phyloP scores from a whole-genome alignment of 1,140 invertebrate species.

The Brachionus calyciflorus region DNA sequence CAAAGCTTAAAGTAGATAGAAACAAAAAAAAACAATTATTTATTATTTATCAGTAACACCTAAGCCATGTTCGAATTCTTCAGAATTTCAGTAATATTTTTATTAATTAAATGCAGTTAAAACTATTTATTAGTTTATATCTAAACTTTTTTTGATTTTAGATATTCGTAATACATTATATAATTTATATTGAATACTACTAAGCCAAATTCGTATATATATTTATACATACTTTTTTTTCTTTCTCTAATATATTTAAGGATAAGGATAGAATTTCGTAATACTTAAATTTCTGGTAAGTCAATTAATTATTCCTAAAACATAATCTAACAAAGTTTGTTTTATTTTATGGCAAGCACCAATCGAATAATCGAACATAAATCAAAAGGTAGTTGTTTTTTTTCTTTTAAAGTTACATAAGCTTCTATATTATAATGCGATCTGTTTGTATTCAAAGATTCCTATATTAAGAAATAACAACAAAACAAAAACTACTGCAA shows the following conservation, averaged over 20 bases:
- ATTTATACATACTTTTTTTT: background rate
- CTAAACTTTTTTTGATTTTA: no score
- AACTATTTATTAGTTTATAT: background rate
- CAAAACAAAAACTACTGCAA: no score
- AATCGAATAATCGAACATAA: background rate
- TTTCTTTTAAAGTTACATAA: background rate
- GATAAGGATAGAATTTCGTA: conserved; percentile 12
- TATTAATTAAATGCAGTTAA: background rate
- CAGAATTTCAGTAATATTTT: conserved; percentile 24
- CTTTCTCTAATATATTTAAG: conserved; percentile 11
- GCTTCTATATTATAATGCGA: conserved; percentile 4
- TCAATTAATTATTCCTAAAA: conserved; percentile 36
- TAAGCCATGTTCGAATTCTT: background rate
- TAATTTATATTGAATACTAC: conserved; percentile 17
- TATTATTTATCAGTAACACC: conserved; percentile 10
- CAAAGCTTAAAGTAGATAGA: background rate
- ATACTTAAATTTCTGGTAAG: conserved; percentile 5
- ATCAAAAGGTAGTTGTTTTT: background rate
- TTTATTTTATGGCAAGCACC: conserved; percentile 8
- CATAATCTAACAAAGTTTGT: no score
- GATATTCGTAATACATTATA: no score
- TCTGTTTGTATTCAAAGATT: background rate
- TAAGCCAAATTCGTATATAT: background rate
- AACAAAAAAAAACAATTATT: conserved; percentile 16
- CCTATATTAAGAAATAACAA: conserved; percentile 25